These are phyloP conservation scores for Semotilus atromaculatus DNA, from an alignment of 2,797 vertebrate species.

Conservation along the genomic window DNA sequence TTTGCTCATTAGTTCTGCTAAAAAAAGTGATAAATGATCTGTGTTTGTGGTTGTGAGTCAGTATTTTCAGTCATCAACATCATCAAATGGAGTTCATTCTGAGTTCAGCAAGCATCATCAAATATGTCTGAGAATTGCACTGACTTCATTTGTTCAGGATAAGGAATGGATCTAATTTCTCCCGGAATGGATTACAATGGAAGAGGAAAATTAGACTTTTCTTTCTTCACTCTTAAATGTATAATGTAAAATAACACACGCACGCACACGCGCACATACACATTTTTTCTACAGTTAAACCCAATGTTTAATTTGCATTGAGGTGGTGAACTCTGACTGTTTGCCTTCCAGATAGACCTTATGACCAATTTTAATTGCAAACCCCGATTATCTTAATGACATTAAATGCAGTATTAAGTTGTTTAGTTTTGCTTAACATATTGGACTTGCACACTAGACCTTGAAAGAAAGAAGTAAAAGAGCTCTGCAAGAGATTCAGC, in stretches of 20 bases:
- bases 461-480: not conserved
- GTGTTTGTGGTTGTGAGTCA: not conserved
- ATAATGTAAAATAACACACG: not conserved
- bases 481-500: not conserved
- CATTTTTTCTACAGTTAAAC: too few species aligned
- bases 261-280: too few species aligned
- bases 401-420: not conserved
- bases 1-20: conserved; percentile 5
- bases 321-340: not conserved
- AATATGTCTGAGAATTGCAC: not conserved
- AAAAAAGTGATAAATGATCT: not conserved
- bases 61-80: not conserved
- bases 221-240: not conserved
- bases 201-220: not conserved
- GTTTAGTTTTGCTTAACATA: not conserved
- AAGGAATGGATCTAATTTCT: not conserved
- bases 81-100: conserved; percentile 10
- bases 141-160: not conserved
- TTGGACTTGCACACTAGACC: not conserved
- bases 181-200: not conserved
- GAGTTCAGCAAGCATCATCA: conserved; percentile 18
- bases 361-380: not conserved
- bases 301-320: not conserved
- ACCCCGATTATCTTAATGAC: not conserved
- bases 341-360: conserved; percentile 3